Evolutionary conservation across 2,797 vertebrate species (phyloP).

Genomic region (Crossoptilon crossoptilon): DNA sequence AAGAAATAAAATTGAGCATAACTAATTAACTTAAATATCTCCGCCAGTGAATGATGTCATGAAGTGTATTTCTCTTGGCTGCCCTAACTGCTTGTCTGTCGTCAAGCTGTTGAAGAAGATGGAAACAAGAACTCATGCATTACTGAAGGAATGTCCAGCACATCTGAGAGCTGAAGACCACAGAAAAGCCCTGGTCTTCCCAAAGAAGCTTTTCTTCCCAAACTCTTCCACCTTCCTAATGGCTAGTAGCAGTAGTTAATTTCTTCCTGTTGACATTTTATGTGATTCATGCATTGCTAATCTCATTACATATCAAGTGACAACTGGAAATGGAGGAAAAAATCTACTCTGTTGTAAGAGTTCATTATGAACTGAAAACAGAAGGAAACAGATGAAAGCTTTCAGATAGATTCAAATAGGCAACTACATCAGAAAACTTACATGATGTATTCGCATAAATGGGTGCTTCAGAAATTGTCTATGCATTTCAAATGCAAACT

Average conservation of each 20-base stretch:
- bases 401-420: not conserved
- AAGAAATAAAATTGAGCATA: slow-evolving; percentile 64
- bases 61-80: slow-evolving; percentile 57
- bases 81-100: slow-evolving; percentile 6
- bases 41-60: slow-evolving; percentile 46
- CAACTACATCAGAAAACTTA: not conserved
- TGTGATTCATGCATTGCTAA: slow-evolving; percentile 10
- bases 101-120: slow-evolving; percentile 36
- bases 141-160: not conserved
- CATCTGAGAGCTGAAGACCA: not conserved
- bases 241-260: not conserved
- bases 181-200: not conserved
- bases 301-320: not conserved
- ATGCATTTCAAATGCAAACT: not conserved
- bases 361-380: slow-evolving; percentile 4
- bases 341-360: not conserved
- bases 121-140: not conserved
- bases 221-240: not conserved
- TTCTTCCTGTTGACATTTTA: slow-evolving; percentile 2
- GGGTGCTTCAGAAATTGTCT: not conserved
- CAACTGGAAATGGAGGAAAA: not conserved
- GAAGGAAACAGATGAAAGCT: not conserved
- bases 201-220: not conserved
- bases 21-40: slow-evolving; percentile 58
- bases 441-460: not conserved